Evolutionary conservation across 2,113 vertebrate genomes (phyloP).

Genomic region (Percopsis transmontana): DNA sequence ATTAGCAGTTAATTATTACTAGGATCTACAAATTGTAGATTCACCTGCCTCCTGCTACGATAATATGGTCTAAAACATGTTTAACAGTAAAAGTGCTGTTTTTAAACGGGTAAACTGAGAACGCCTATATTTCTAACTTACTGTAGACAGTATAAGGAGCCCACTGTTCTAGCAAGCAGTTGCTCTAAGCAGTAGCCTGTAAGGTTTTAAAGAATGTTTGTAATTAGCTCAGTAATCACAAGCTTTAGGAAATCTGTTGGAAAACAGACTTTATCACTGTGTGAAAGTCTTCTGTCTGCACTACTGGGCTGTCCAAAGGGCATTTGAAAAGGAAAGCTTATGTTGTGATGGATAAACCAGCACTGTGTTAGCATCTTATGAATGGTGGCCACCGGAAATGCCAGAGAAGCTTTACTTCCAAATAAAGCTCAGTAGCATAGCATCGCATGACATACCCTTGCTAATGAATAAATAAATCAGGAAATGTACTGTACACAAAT

Average conservation of each 20-base stretch:
- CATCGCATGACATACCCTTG: not conserved
- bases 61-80: not conserved
- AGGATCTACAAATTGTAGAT: conserved; percentile 11
- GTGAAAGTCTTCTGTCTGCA: conserved; percentile 52
- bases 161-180: conserved; percentile 66
- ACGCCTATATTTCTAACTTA: too few species aligned
- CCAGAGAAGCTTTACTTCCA: not conserved
- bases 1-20: too few species aligned
- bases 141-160: conserved; percentile 54
- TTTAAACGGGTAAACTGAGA: too few species aligned
- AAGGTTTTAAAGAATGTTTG: conserved; percentile 70
- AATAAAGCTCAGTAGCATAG: not conserved
- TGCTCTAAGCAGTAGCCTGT: conserved; percentile 49
- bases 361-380: conserved; percentile 8
- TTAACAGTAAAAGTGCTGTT: not conserved
- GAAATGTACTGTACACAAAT: too few species aligned
- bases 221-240: conserved; percentile 77
- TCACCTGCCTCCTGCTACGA: not conserved
- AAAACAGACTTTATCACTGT: conserved; percentile 66
- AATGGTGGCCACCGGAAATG: not conserved
- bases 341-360: conserved; percentile 28
- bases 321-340: not conserved
- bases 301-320: conserved; percentile 15
- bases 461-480: not conserved
- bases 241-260: conserved; percentile 71